These are phyloP conservation scores for Astropecten irregularis DNA, from an alignment of 53 echinoderm and acorn worm species.

Conservation along the genomic window DNA sequence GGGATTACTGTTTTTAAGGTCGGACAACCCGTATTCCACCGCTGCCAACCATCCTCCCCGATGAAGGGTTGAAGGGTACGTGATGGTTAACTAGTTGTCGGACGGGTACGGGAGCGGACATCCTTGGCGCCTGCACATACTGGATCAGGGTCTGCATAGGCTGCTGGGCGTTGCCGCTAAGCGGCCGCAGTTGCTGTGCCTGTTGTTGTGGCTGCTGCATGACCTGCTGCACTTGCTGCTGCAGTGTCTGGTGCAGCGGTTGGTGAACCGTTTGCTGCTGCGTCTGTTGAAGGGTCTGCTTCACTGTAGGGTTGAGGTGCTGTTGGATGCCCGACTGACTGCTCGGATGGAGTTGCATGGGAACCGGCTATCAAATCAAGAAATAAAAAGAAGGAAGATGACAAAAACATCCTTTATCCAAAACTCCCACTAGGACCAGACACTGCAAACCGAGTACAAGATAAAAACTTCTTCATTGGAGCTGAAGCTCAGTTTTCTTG, in stretches of 20 bases:
- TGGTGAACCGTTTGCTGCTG: not conserved
- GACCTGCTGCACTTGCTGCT: conserved; percentile 9
- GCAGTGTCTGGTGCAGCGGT: conserved; percentile 4
- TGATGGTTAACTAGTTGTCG: conserved; percentile 34
- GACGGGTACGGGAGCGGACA: conserved; percentile 36
- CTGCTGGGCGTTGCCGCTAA: not conserved
- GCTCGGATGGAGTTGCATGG: conserved; percentile 7
- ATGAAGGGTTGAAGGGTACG: too few species aligned
- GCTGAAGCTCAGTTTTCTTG: too few species aligned
- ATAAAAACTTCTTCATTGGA: too few species aligned
- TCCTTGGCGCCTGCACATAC: conserved; percentile 64
- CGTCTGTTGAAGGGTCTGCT: not conserved
- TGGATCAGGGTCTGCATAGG: conserved; percentile 63
- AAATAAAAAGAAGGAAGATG: not conserved
- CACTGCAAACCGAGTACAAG: too few species aligned
- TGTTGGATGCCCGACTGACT: conserved; percentile 7
- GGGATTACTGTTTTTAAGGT: too few species aligned
- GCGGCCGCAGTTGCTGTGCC: too few species aligned
- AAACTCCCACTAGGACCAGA: too few species aligned
- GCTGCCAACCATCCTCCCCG: not conserved
- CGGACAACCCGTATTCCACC: conserved; percentile 1
- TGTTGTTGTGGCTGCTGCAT: not conserved
- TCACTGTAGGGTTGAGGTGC: conserved; percentile 9
- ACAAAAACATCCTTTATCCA: not conserved
- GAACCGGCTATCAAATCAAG: conserved; percentile 10